A percentile compares a stretch with the other conserved stretches of the same genome.
phyloP scores from a whole-genome alignment of 1,140 invertebrate genomes.

The Ooceraea biroi region DNA sequence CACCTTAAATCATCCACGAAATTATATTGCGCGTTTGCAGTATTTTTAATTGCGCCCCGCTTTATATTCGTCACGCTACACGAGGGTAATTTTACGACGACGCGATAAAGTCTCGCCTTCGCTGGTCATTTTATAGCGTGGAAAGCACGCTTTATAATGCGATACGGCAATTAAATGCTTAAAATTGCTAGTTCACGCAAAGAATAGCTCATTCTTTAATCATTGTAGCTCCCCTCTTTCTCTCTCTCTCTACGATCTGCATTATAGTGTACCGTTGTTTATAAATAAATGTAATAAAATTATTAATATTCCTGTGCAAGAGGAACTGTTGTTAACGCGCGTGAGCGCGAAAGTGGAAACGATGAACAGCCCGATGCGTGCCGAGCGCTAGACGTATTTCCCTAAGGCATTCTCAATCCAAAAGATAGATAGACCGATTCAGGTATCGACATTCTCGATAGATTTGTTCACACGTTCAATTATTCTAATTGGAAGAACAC shows the following conservation, averaged over 20 bases:
- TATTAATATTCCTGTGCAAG: constrained; percentile 1
- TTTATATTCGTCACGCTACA: neutral
- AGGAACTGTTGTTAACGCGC: neutral
- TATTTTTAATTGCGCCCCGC: constrained; percentile 12
- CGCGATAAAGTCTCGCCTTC: constrained; percentile 4
- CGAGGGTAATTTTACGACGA: constrained; percentile 15
- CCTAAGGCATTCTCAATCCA: constrained; percentile 61
- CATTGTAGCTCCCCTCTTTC: neutral
- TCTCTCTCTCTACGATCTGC: neutral
- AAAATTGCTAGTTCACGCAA: neutral
- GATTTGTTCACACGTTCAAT: constrained; percentile 59
- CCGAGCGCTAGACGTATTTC: constrained; percentile 64
- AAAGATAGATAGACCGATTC: constrained; percentile 54
- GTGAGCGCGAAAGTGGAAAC: constrained; percentile 51
- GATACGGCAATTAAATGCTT: constrained; percentile 23
- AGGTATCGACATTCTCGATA: constrained; percentile 57
- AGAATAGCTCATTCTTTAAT: neutral
- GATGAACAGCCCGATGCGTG: constrained; percentile 41
- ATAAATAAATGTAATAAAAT: neutral
- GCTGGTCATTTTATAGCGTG: constrained; percentile 1
- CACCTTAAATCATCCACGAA: constrained; percentile 8
- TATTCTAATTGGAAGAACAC: neutral
- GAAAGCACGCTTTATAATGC: constrained; percentile 7
- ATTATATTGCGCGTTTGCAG: constrained; percentile 41
- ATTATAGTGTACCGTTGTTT: neutral